phyloP scores from a whole-genome alignment of 2,888 invertebrate species.

The Melanargia galathea region DNA sequence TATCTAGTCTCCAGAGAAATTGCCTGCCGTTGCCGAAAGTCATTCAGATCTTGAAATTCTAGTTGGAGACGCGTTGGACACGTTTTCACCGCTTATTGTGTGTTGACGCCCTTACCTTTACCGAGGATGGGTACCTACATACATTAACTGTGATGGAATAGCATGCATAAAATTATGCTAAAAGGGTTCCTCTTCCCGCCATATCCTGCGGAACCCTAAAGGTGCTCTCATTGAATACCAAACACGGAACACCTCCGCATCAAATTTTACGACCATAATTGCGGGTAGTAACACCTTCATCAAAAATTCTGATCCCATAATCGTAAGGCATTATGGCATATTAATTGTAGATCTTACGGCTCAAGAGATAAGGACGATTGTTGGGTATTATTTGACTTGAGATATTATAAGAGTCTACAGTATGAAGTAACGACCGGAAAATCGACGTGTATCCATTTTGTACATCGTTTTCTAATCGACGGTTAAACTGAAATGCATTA shows the following conservation, averaged over 20 bases:
- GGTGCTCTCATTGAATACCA: neutral
- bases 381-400: neutral
- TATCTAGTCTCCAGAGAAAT: too few species aligned
- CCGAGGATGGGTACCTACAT: neutral
- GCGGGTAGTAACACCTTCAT: conserved; percentile 1
- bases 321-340: neutral
- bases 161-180: conserved; percentile 5
- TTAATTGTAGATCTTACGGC: neutral
- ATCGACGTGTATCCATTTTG: conserved; percentile 5
- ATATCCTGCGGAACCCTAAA: conserved; percentile 2
- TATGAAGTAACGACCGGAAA: conserved; percentile 6
- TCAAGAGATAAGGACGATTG: neutral
- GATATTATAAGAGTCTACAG: neutral
- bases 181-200: neutral
- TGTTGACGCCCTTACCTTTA: neutral
- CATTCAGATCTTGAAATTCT: too few species aligned
- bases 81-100: too few species aligned
- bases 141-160: neutral
- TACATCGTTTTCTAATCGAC: conserved; percentile 2
- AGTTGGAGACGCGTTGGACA: too few species aligned
- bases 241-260: conserved; percentile 6
- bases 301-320: conserved; percentile 10
- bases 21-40: too few species aligned
- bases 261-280: conserved; percentile 5
- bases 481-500: neutral